Conservation (phyloP, 2,113 vertebrate genomes). For the Tenrec ecaudatus region DNA sequence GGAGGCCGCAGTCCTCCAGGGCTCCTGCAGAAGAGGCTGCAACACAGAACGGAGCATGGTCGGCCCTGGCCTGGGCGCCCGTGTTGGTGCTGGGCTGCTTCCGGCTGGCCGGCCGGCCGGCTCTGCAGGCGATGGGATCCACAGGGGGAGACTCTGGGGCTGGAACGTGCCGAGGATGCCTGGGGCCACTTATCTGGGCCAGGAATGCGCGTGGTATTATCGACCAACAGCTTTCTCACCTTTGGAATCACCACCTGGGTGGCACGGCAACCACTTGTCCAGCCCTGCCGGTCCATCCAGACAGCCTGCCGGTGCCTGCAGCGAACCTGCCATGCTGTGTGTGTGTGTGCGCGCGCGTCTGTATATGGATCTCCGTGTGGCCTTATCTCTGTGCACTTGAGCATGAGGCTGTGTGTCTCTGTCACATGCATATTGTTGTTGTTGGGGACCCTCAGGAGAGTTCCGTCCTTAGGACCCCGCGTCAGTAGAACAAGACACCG, state of each 20-base stretch:
- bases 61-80: conserved; percentile 44
- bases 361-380: neutral
- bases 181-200: conserved; percentile 78
- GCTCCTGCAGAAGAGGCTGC: neutral
- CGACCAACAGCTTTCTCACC: conserved; percentile 69
- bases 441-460: too few species aligned
- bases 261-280: conserved; percentile 74
- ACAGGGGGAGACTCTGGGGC: conserved; percentile 51
- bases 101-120: conserved; percentile 3
- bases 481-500: too few species aligned
- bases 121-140: conserved; percentile 73
- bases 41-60: neutral
- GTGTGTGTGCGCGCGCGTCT: neutral
- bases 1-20: neutral
- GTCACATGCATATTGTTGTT: too few species aligned
- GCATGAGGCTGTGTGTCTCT: neutral
- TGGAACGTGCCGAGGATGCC: conserved; percentile 76
- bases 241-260: conserved; percentile 50
- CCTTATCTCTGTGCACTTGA: neutral
- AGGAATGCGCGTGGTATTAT: conserved; percentile 79
- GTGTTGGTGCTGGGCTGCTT: neutral
- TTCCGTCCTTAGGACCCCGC: too few species aligned
- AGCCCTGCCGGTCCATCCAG: conserved; percentile 69
- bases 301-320: conserved; percentile 19
- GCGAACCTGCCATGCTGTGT: neutral